These are phyloP conservation scores for Oxyruncus cristatus DNA, from an alignment of 2,113 vertebrate species.

Conservation along the genomic window DNA sequence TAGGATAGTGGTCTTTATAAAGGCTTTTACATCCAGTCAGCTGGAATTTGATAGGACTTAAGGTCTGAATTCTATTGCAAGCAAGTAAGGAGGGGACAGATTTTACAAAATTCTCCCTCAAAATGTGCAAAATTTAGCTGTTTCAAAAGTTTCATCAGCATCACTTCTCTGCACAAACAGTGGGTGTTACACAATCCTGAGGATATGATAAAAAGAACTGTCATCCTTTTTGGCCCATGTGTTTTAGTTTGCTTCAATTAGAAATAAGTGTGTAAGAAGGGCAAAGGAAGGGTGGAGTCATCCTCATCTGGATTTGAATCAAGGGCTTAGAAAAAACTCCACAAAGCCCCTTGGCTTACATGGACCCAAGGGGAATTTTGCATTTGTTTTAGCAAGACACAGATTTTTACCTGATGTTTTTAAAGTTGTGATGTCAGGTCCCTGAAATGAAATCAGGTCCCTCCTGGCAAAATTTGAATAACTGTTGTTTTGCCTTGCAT, in stretches of 20 bases:
- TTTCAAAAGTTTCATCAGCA: background rate
- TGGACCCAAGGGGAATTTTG: background rate
- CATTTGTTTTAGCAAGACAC: background rate
- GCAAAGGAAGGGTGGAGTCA: background rate
- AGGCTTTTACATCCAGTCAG: background rate
- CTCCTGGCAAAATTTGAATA: background rate
- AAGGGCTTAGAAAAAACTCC: background rate
- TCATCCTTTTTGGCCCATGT: background rate
- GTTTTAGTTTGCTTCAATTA: background rate
- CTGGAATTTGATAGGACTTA: background rate
- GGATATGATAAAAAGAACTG: background rate
- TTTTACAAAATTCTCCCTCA: background rate
- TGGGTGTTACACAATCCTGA: fast-evolving
- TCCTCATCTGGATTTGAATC: background rate
- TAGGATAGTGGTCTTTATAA: background rate
- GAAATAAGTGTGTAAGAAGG: background rate
- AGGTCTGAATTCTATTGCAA: background rate
- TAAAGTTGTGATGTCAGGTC: background rate
- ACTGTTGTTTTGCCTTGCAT: background rate
- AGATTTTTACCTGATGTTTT: background rate
- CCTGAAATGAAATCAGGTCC: background rate
- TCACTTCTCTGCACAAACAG: background rate
- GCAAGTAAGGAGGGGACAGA: background rate
- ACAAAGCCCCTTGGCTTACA: background rate
- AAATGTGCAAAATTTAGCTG: background rate